phyloP scores from a whole-genome alignment of 2,113 vertebrate genomes.

The Tyrannus savana region DNA sequence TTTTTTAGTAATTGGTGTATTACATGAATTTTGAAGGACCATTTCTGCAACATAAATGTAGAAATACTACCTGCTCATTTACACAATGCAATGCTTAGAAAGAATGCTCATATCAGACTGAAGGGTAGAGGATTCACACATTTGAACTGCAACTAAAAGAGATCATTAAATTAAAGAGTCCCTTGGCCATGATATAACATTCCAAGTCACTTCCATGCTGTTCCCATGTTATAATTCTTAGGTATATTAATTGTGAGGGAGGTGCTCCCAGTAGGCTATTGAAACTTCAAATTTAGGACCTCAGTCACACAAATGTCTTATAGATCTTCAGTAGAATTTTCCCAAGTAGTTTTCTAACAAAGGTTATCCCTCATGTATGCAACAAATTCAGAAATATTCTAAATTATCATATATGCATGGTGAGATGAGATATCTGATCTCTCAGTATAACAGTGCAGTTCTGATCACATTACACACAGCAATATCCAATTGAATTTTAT shows the following conservation, averaged over 20 bases:
- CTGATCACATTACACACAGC: not conserved
- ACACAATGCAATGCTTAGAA: not conserved
- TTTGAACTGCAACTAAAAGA: conserved; percentile 28
- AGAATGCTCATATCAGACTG: not conserved
- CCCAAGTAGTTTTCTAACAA: not conserved
- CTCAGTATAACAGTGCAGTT: not conserved
- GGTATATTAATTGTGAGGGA: conserved; percentile 51
- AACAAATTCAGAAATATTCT: not conserved
- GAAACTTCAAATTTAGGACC: conserved; percentile 45
- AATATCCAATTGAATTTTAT: not conserved
- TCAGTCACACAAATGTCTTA: not conserved
- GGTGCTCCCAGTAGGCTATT: conserved; percentile 21
- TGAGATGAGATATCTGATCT: not conserved
- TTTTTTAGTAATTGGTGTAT: not conserved
- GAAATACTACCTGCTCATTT: not conserved
- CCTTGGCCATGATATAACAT: conserved; percentile 49
- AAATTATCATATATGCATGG: not conserved
- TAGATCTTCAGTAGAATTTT: not conserved
- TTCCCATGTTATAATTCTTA: conserved; percentile 57
- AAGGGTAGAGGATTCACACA: conserved; percentile 20
- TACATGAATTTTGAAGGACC: not conserved
- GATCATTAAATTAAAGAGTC: conserved; percentile 56
- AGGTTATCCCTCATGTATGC: not conserved
- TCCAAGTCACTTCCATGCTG: conserved; percentile 35
- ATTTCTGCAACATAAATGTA: not conserved